Percentiles rank a stretch among this genome's conserved stretches.
Conservation (phyloP, 2,888 invertebrate species). For the Gerosis bhagava region DNA sequence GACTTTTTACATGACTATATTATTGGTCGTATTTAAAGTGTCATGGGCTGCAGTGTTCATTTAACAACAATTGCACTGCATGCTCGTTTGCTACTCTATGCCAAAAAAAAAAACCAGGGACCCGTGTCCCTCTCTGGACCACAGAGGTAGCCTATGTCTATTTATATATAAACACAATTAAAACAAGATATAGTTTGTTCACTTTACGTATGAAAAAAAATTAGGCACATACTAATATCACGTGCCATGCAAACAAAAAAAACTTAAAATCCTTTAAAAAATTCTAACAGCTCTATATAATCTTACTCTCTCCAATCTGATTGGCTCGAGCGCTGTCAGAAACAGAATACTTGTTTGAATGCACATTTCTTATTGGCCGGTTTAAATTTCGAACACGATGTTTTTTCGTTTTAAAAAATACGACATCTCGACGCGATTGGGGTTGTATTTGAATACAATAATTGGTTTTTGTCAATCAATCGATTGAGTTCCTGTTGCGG, state of each 20-base stretch:
- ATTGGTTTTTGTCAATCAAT: slow-evolving; percentile 52
- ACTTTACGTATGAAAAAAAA: too few relatives aligned
- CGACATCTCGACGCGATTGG: slow-evolving; percentile 22
- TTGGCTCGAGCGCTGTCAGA: slow-evolving; percentile 73
- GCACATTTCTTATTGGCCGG: slow-evolving; percentile 63
- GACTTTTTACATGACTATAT: too few relatives aligned
- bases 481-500: slow-evolving; percentile 23
- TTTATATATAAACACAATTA: too few relatives aligned
- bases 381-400: slow-evolving; percentile 50
- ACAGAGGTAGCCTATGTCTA: too few relatives aligned
- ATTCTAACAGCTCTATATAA: slow-evolving; percentile 62
- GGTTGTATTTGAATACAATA: slow-evolving; percentile 48
- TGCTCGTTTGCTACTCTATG: too few relatives aligned
- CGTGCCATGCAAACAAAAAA: slow-evolving; percentile 34
- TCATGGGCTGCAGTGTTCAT: too few relatives aligned
- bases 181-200: too few relatives aligned
- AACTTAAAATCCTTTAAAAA: slow-evolving; percentile 59
- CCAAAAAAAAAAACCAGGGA: too few relatives aligned
- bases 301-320: slow-evolving; percentile 72
- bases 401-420: slow-evolving; percentile 27
- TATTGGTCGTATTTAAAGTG: too few relatives aligned
- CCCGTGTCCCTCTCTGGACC: too few relatives aligned
- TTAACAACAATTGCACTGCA: too few relatives aligned
- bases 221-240: too few relatives aligned
- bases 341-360: slow-evolving; percentile 70